phyloP scores from a whole-genome alignment of 2,113 vertebrate species.

The Sinocyclocheilus anophthalmus region DNA sequence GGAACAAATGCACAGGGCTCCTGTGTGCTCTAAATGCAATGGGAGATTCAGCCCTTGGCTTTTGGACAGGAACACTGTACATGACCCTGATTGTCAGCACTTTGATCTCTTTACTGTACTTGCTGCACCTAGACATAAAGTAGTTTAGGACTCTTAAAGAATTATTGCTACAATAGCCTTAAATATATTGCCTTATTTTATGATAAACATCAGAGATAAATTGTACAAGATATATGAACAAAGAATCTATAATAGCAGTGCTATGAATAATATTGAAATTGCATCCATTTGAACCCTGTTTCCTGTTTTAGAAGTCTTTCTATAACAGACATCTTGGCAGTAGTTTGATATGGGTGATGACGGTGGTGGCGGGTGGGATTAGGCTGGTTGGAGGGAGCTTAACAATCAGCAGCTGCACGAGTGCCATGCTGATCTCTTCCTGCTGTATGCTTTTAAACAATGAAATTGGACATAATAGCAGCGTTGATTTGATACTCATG shows the following conservation, averaged over 20 bases:
- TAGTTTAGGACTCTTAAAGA: background rate
- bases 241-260: background rate
- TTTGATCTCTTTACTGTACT: background rate
- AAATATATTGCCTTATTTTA: background rate
- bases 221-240: too few relatives aligned
- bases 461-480: conserved; percentile 20
- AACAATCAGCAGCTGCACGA: background rate
- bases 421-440: background rate
- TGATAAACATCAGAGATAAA: background rate
- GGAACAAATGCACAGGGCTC: conserved; percentile 57
- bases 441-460: conserved; percentile 9
- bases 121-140: background rate
- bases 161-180: too few relatives aligned
- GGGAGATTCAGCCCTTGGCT: conserved; percentile 23
- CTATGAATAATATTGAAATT: background rate
- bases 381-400: background rate
- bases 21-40: conserved; percentile 22
- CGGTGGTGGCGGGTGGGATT: conserved; percentile 4
- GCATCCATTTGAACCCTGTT: background rate
- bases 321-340: background rate
- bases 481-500: background rate
- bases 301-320: background rate
- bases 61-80: background rate
- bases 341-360: conserved; percentile 1
- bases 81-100: background rate